phyloP scores from a whole-genome alignment of 2,113 vertebrate genomes.

The Leptosomus discolor region DNA sequence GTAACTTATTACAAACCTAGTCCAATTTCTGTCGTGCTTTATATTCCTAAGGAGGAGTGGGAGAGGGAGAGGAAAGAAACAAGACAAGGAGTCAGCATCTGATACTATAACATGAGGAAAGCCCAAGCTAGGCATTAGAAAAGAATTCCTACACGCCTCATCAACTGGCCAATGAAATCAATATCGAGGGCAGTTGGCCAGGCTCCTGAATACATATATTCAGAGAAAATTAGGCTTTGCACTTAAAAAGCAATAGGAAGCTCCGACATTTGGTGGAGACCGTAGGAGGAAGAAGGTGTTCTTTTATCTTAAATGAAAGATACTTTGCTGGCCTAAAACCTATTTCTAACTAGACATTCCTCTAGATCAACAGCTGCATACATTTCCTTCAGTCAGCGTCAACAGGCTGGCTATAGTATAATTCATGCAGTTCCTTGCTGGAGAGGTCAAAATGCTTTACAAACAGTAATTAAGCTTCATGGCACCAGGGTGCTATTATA shows the following conservation, averaged over 20 bases:
- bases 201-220: not conserved
- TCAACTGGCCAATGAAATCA: not conserved
- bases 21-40: constrained; percentile 22
- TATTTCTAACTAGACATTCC: not conserved
- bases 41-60: not conserved
- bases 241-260: constrained; percentile 19
- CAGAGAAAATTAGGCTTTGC: not conserved
- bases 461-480: constrained; percentile 13
- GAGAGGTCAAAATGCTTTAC: constrained; percentile 20
- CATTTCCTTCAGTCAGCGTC: not conserved
- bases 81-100: not conserved
- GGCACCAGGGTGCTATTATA: constrained; percentile 20
- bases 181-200: not conserved
- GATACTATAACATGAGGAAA: not conserved
- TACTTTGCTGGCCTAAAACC: not conserved
- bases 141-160: not conserved
- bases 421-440: not conserved
- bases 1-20: constrained; percentile 24
- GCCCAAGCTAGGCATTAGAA: not conserved
- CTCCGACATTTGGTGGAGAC: not conserved
- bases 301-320: constrained; percentile 34
- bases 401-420: not conserved
- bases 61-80: not conserved
- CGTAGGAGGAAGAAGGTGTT: not conserved
- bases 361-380: not conserved